These are phyloP conservation scores for Mastomys natalensis DNA, from an alignment of 2,113 vertebrate species.

Conservation along the genomic window DNA sequence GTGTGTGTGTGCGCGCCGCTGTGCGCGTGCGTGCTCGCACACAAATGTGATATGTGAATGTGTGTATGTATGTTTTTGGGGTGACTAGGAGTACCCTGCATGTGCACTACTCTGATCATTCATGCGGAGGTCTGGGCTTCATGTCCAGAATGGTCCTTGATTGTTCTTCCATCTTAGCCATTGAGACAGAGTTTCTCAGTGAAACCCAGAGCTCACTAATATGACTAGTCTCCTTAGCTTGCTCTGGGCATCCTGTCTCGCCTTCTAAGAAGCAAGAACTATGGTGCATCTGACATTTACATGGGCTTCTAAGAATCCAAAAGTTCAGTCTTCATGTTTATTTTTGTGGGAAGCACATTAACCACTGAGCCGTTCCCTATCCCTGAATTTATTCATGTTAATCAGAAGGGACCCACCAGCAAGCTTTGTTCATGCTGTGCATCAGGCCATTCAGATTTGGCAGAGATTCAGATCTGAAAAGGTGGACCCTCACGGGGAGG, in stretches of 20 bases:
- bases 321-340: background rate
- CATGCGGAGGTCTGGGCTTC: no score
- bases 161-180: background rate
- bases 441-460: background rate
- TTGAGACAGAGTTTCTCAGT: background rate
- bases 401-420: background rate
- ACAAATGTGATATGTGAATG: background rate
- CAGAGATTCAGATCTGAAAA: background rate
- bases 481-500: fast-evolving
- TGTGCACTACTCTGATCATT: no score
- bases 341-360: background rate
- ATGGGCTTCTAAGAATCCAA: background rate
- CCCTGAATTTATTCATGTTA: background rate
- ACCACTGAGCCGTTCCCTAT: background rate
- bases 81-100: background rate
- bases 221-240: background rate
- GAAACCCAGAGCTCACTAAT: background rate
- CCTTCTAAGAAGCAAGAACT: background rate
- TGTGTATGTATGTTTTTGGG: background rate
- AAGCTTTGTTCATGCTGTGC: background rate
- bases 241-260: background rate
- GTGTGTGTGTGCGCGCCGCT: background rate
- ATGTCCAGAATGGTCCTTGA: background rate
- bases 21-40: no score
- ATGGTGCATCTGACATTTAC: background rate